These are phyloP conservation scores for Parnassius orleans DNA, from an alignment of 2,888 invertebrate species.

Conservation along the genomic window DNA sequence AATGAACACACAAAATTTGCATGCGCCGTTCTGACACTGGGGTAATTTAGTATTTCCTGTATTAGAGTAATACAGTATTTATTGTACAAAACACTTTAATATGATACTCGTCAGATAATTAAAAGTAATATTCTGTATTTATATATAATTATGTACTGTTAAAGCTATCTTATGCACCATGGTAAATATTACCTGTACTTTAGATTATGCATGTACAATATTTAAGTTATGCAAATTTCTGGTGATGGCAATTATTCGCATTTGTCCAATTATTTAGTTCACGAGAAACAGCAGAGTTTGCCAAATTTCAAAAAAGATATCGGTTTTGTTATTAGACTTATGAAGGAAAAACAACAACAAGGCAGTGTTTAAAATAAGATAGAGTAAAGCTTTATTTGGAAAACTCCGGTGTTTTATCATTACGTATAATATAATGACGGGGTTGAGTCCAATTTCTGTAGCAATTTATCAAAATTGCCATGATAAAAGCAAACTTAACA, in stretches of 20 bases:
- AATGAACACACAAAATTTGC: conserved; percentile 55
- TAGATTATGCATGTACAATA: conserved; percentile 19
- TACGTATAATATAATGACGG: conserved; percentile 8
- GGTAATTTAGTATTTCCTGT: conserved; percentile 1
- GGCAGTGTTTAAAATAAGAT: too few species aligned
- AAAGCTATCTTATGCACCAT: conserved; percentile 10
- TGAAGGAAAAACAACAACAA: too few species aligned
- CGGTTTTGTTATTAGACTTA: background rate
- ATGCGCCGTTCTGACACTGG: conserved; percentile 43
- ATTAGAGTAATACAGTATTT: conserved; percentile 1
- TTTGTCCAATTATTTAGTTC: background rate
- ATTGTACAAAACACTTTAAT: conserved; percentile 7
- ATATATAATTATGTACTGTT: conserved; percentile 4
- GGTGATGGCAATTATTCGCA: too few species aligned
- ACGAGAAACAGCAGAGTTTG: too few species aligned
- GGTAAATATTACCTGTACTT: conserved; percentile 9
- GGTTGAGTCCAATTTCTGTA: conserved; percentile 15
- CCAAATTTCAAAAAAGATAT: too few species aligned
- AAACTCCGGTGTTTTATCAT: conserved; percentile 20
- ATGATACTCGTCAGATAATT: too few species aligned
- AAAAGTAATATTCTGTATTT: background rate
- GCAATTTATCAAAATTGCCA: too few species aligned
- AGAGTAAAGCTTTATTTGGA: conserved; percentile 1
- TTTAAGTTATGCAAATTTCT: background rate
- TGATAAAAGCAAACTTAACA: too few species aligned